Evolutionary conservation across 2,888 invertebrate genomes (phyloP).

Genomic region (Xanthorhoe spadicearia): DNA sequence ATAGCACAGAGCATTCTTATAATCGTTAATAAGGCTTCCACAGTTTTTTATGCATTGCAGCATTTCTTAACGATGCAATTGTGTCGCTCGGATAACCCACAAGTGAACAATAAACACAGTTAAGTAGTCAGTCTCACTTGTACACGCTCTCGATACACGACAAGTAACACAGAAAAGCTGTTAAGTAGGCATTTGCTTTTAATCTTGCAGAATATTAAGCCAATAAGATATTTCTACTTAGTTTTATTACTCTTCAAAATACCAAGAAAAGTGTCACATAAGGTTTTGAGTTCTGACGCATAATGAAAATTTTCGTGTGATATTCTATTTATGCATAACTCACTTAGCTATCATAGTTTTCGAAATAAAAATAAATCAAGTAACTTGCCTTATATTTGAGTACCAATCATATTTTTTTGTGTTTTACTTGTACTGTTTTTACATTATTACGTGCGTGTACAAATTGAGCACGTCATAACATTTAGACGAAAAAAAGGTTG

Average conservation of each 20-base stretch:
- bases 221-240: slow-evolving; percentile 3
- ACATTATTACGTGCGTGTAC: slow-evolving; percentile 10
- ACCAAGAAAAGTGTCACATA: neutral
- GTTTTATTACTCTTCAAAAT: too few species aligned
- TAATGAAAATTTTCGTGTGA: neutral
- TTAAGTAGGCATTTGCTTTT: slow-evolving; percentile 31
- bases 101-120: slow-evolving; percentile 57
- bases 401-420: slow-evolving; percentile 22
- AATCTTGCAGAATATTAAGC: slow-evolving; percentile 37
- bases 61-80: slow-evolving; percentile 47
- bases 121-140: slow-evolving; percentile 57
- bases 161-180: slow-evolving; percentile 41
- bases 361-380: slow-evolving; percentile 5
- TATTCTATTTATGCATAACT: neutral
- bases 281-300: too few species aligned
- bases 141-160: slow-evolving; percentile 46
- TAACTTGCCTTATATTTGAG: neutral
- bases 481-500: slow-evolving; percentile 1
- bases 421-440: neutral
- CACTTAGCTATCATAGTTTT: neutral
- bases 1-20: slow-evolving; percentile 11
- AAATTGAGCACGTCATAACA: slow-evolving; percentile 11
- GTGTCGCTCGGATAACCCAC: slow-evolving; percentile 59
- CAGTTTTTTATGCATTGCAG: slow-evolving; percentile 17
- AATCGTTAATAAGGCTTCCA: neutral